These are phyloP conservation scores for Diplazon laetatorius DNA, from an alignment of 2,888 invertebrate genomes.

Conservation along the genomic window DNA sequence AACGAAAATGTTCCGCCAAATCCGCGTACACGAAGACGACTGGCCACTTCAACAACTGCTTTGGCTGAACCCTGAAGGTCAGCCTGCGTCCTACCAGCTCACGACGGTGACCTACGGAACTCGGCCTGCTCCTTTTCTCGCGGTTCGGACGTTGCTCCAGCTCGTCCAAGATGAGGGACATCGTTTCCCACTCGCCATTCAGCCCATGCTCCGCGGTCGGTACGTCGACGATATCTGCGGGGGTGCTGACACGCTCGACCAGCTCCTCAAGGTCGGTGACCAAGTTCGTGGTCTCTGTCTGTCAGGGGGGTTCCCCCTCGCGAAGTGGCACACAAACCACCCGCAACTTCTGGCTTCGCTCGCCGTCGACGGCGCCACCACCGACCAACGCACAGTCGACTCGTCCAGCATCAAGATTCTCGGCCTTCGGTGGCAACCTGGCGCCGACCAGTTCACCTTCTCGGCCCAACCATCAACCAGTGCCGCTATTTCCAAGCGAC, in stretches of 20 bases:
- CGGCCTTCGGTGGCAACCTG: neutral
- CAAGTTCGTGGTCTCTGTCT: conserved; percentile 41
- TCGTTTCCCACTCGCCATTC: conserved; percentile 20
- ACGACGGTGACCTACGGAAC: conserved; percentile 34
- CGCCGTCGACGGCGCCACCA: neutral
- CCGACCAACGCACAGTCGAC: neutral
- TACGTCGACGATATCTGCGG: conserved; percentile 61
- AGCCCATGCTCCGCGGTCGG: conserved; percentile 31
- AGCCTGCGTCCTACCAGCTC: conserved; percentile 22
- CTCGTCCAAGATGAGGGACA: conserved; percentile 33
- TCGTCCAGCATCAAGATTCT: neutral
- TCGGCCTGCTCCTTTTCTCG: conserved; percentile 52
- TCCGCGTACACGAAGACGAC: conserved; percentile 50
- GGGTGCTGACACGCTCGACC: conserved; percentile 34
- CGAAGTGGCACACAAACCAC: conserved; percentile 44
- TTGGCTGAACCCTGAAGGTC: conserved; percentile 19
- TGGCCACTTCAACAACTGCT: conserved; percentile 55
- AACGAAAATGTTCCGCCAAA: conserved; percentile 58
- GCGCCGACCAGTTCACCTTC: neutral
- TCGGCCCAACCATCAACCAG: neutral
- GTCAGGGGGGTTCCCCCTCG: conserved; percentile 48
- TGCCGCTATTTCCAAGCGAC: neutral
- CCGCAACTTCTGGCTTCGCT: neutral
- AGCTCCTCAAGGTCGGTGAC: neutral
- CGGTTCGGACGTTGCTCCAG: conserved; percentile 22